Evolutionary conservation across 2,888 invertebrate species (phyloP), one percentile per base, ranked within the genome.

Genomic region (Hesperia comma): DNA sequence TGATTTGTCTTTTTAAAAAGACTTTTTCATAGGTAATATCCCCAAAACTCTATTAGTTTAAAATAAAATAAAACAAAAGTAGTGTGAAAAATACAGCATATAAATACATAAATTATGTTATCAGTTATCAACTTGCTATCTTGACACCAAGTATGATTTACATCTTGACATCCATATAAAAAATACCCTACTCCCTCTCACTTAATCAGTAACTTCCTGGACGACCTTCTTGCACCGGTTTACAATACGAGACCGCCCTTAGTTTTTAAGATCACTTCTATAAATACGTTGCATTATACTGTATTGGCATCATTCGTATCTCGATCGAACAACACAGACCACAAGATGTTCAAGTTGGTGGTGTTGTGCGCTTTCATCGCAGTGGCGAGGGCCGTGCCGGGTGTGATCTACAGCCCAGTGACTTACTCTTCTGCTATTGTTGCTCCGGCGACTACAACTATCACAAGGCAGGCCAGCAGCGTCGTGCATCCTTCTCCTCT

Each of bases 301-400:
- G 55, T 56, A 8, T 70, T 55, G 75, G 77, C 79, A 90, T 90
- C 91, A 91, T 87, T 89, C 80, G 84, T 82, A 79, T 75, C 77
- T 69, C 55, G 70, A 77, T 74, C 79, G 79, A 83, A 76, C 85
- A 87, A 89, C 89, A 86, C 85, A 90, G 82, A 87, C 85, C 84
- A 90, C 85, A 91, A 82, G 78, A 93, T 93, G 91, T 90, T 83
- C 79, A 92, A 90, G 79, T 77, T 90, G 88, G 93, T 94, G 87
- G 93, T 94, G 82, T 93, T 95, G 93, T 94, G 90, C 81, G 93
- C 94, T 86, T 85, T 94, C 77, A 79, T 94, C 78, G 94, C 94
- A 75, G 86, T 92, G 75, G 94, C 86, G 74, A 81, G 87, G 64
- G 94, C 94, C 72, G 82, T 87, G 71, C 89, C 88, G 8, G 74